Evolutionary conservation across 2,888 invertebrate genomes (phyloP), one percentile per base, ranked within the genome.

Genomic region (Ceramica pisi): DNA sequence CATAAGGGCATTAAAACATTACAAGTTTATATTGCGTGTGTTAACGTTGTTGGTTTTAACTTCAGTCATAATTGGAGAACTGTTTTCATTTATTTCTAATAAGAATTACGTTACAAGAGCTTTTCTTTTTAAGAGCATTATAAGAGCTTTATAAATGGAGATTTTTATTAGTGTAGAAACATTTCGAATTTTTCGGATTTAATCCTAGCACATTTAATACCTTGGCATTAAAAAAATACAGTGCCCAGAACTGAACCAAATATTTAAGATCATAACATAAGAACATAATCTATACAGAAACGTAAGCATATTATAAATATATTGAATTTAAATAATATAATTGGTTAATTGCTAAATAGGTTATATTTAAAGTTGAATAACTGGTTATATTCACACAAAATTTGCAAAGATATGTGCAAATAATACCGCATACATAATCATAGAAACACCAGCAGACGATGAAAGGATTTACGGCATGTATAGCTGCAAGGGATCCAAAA

Each of bases 1-100:
- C 92, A 92, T 93, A 94, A 90, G 93, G 92, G 92, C 92, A 93
- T 93, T 93, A 92, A 93, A 93, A 93, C 91, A 93, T 93, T 91
- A 90, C 89, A 90, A 91, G 87, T 91, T 90, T 90, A 92, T 89
- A 89, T 78, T 88, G 86, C 87, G 86, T 86, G 83, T 86, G 84
- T 80, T 83, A 88, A 83, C 77, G 82, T 67, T 86, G 84, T 83
- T 83, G 71, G 75, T 75, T 76, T 79, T 72, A 71, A 84, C 75
- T 74, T 67, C 41, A 44, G 70, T 71, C 66, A 64, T 76, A 67
- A 70, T 67, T 78, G 23, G 61, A 56, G 21, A 61, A 60, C 46
- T 21, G 60, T 23, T 41, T 79, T 60, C 21, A 69, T 67, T 57
- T 35, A 67, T 41, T 59, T 67, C 8, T 71, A 64, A 50, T 53